These are phyloP conservation scores for Pterocles burchelli DNA, from an alignment of 2,113 vertebrate species.

Conservation along the genomic window DNA sequence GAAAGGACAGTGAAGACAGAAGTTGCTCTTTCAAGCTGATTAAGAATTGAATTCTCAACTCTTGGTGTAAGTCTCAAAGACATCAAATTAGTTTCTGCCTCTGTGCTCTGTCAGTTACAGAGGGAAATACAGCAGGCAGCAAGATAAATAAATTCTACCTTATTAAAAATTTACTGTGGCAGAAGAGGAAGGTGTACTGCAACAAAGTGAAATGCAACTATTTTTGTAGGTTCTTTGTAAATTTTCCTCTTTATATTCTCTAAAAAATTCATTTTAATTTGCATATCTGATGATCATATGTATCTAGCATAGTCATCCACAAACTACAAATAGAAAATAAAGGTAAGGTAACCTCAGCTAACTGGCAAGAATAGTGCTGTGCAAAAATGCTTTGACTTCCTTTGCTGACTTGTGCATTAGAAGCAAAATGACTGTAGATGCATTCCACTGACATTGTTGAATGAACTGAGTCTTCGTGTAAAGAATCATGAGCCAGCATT, in stretches of 20 bases:
- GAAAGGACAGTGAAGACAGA: neutral
- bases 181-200: neutral
- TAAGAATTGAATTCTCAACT: neutral
- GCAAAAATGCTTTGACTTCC: neutral
- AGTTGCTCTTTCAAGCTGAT: neutral
- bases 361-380: neutral
- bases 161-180: neutral
- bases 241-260: neutral
- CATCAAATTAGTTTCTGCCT: neutral
- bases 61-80: neutral
- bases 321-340: neutral
- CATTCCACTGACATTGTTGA: neutral
- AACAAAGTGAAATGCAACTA: neutral
- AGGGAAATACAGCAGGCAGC: neutral
- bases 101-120: neutral
- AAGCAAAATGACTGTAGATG: neutral
- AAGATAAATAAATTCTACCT: neutral
- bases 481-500: slow-evolving; percentile 39
- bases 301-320: neutral
- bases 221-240: neutral
- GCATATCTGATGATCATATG: neutral
- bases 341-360: neutral
- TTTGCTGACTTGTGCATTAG: neutral
- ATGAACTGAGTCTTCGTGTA: slow-evolving; percentile 16
- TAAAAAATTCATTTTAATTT: neutral